Evolutionary conservation across 2,797 vertebrate genomes (phyloP).

Genomic region (Heteromormyrus szaboi): DNA sequence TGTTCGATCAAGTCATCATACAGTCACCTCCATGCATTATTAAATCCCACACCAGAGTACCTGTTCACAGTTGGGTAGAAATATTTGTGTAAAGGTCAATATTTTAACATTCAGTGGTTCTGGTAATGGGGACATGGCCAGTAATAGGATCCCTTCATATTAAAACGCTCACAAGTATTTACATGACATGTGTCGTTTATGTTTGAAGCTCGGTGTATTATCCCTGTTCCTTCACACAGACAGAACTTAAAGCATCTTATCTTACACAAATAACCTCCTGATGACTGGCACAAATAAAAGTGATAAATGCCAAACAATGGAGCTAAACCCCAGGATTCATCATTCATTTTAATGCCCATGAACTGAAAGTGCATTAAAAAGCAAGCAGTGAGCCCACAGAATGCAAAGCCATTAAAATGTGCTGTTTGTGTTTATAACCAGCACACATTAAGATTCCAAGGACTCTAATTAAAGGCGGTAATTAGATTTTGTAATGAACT

Average conservation of each 20-base stretch:
- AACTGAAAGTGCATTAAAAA: conserved; percentile 31
- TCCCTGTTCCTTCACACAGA: neutral
- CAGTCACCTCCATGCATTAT: neutral
- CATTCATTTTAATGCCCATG: conserved; percentile 14
- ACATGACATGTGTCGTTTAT: neutral
- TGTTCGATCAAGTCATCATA: neutral
- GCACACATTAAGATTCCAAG: conserved; percentile 49
- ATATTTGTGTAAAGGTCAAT: neutral
- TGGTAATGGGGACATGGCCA: neutral
- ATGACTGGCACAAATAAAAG: neutral
- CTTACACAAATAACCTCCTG: neutral
- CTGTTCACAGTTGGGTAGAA: neutral
- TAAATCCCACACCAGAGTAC: neutral
- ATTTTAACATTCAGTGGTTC: neutral
- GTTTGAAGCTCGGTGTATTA: neutral
- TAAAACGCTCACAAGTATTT: neutral
- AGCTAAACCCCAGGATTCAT: neutral
- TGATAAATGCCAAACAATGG: conserved; percentile 1
- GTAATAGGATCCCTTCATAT: neutral
- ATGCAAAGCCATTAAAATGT: conserved; percentile 29
- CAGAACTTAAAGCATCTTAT: neutral
- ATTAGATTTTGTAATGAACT: conserved; percentile 59
- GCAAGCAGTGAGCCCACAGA: conserved; percentile 28
- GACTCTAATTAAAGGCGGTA: conserved; percentile 62
- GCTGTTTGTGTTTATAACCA: conserved; percentile 41